Evolutionary conservation across 2,113 vertebrate species (phyloP).

Genomic region (Trinectes maculatus): DNA sequence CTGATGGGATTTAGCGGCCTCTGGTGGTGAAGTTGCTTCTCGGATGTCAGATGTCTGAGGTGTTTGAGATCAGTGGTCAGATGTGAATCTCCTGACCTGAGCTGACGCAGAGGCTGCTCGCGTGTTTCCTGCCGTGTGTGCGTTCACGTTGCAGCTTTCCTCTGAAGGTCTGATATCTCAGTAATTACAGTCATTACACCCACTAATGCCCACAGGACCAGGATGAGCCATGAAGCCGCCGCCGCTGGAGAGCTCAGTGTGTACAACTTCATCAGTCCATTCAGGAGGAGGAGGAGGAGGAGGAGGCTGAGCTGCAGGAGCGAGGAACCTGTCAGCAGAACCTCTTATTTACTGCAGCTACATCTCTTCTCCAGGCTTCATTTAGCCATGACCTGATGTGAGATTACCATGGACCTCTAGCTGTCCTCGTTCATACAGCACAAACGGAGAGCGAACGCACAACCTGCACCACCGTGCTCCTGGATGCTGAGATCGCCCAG

Average conservation of each 20-base stretch:
- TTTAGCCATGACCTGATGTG: constrained; percentile 39
- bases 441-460: constrained; percentile 24
- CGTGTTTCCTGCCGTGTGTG: constrained; percentile 3
- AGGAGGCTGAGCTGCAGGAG: background rate
- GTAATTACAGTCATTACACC: constrained; percentile 30
- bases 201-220: constrained; percentile 7
- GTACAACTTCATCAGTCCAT: constrained; percentile 36
- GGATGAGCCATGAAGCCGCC: constrained; percentile 10
- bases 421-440: constrained; percentile 23
- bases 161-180: background rate
- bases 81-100: background rate
- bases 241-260: constrained; percentile 9
- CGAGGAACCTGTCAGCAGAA: constrained; percentile 29
- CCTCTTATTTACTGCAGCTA: constrained; percentile 40
- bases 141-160: background rate
- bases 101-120: background rate
- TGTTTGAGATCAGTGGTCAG: background rate
- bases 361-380: constrained; percentile 25
- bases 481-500: constrained; percentile 71
- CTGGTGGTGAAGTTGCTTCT: no score
- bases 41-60: background rate
- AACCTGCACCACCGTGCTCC: constrained; percentile 47
- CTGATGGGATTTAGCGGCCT: no score
- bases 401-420: constrained; percentile 58
- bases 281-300: background rate